Evolutionary conservation across 2,113 vertebrate species (phyloP).

Genomic region (Nannobrachium achirus): DNA sequence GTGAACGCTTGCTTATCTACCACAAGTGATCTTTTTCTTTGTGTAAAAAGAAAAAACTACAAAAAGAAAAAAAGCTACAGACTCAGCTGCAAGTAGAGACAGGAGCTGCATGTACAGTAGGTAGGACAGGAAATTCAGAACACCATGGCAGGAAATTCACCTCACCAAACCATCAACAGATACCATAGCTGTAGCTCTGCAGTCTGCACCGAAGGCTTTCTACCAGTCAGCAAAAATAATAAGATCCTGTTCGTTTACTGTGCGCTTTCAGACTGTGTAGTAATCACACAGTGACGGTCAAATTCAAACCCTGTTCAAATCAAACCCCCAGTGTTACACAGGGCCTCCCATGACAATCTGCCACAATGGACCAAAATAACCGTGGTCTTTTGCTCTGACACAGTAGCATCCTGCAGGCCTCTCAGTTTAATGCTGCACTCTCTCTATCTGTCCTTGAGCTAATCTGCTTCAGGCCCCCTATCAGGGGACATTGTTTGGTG

Average conservation of each 20-base stretch:
- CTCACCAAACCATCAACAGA: slow-evolving; percentile 3
- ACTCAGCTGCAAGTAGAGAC: neutral
- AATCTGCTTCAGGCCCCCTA: slow-evolving; percentile 25
- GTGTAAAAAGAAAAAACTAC: neutral
- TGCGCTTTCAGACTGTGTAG: neutral
- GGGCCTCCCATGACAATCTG: neutral
- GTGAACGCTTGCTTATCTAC: no score
- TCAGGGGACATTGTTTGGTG: neutral
- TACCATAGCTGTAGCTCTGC: slow-evolving; percentile 16
- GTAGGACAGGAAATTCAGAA: slow-evolving; percentile 25
- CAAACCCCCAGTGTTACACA: slow-evolving; percentile 9
- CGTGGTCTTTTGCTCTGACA: neutral
- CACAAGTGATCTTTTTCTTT: neutral
- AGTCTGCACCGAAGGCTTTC: neutral
- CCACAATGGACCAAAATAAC: neutral
- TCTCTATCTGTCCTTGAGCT: slow-evolving; percentile 19
- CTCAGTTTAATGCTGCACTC: neutral
- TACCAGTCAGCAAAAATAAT: neutral
- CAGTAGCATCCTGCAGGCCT: neutral
- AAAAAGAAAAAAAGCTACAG: neutral
- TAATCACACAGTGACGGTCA: neutral
- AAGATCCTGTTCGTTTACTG: neutral
- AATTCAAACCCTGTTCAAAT: neutral
- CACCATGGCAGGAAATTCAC: neutral
- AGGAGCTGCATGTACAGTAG: no score